Evolutionary conservation across 1,140 invertebrate species (phyloP).

Genomic region (Trichoplusia ni): DNA sequence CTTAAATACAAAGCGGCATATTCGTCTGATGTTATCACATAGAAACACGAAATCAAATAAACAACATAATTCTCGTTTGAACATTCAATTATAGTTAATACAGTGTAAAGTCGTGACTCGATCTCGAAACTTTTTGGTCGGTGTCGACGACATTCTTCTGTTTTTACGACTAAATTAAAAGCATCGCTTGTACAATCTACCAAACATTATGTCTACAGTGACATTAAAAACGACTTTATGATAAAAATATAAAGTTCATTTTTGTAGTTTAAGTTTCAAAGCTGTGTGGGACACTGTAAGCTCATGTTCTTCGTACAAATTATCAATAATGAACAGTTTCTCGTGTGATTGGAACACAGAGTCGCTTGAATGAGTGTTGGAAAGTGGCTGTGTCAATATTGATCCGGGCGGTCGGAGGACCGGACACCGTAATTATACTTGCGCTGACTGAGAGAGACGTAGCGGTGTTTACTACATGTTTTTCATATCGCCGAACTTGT

Average conservation of each 20-base stretch:
- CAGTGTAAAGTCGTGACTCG: slow-evolving; percentile 8
- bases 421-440: slow-evolving; percentile 20
- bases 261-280: too few relatives aligned
- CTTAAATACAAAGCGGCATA: not conserved
- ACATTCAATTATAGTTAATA: not conserved
- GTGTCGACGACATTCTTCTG: not conserved
- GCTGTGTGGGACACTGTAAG: not conserved
- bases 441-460: not conserved
- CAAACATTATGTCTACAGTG: too few relatives aligned
- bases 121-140: slow-evolving; percentile 4
- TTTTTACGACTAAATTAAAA: slow-evolving; percentile 15
- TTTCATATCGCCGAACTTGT: slow-evolving; percentile 6
- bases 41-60: slow-evolving; percentile 7
- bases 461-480: not conserved
- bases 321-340: slow-evolving; percentile 27
- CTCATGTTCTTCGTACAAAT: slow-evolving; percentile 21
- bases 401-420: slow-evolving; percentile 19
- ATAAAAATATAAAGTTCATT: too few relatives aligned
- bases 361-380: slow-evolving; percentile 32
- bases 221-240: too few relatives aligned
- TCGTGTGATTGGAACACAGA: slow-evolving; percentile 28
- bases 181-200: too few relatives aligned
- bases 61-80: slow-evolving; percentile 1
- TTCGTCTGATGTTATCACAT: not conserved
- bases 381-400: slow-evolving; percentile 52